Base-by-base conservation (phyloP, 2,888 invertebrate genomes). In the Eilema caniola region DNA sequence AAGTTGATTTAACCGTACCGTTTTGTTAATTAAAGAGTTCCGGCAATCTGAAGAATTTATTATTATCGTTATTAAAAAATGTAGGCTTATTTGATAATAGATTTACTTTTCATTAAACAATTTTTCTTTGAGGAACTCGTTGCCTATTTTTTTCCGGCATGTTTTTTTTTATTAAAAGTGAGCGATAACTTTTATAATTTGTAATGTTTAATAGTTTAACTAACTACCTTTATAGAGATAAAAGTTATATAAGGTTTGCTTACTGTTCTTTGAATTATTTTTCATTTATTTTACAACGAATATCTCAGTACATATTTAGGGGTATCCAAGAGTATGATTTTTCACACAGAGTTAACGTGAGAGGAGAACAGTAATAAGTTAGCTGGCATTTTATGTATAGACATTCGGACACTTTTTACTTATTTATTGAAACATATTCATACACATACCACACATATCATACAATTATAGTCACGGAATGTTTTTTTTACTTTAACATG, bases 11-110 rank as follows among this genome's bases (percentile, higher is more conserved):
- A 77, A 70, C 56, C 65, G 41, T 67, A 59, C 72, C 67, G 41
- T 73, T 76, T 72, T 69, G 71, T 79, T 80, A 75, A 78, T 81
- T 75, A 73, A 70, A 70, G n/a, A 64, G 24, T 65, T 65, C 14
- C 53, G 41, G 57, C 53, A 71, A 67, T 69, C 33, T 64, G 57
- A 74, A 62, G 59, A 57, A 71, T 37, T 31, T 57, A 16, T 65
- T 57, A 57, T 57, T 57, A 57, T 57, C 23, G 37, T 53, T 67
- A 23, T 70, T 60, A 67, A 72, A 56, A 69, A 73, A 73, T 62
- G n/a, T 41, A 57, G 69, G 62, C 62, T 62, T 16, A 11, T 24
- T 66, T 56, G 16, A 53, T 72, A 68, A 70, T 76, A 71, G 59
- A 72, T 66, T 69, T 62, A 11, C 23, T 23, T 37, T 37, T 62